phyloP scores from a whole-genome alignment of 2,797 vertebrate genomes.

The Morelia viridis region DNA sequence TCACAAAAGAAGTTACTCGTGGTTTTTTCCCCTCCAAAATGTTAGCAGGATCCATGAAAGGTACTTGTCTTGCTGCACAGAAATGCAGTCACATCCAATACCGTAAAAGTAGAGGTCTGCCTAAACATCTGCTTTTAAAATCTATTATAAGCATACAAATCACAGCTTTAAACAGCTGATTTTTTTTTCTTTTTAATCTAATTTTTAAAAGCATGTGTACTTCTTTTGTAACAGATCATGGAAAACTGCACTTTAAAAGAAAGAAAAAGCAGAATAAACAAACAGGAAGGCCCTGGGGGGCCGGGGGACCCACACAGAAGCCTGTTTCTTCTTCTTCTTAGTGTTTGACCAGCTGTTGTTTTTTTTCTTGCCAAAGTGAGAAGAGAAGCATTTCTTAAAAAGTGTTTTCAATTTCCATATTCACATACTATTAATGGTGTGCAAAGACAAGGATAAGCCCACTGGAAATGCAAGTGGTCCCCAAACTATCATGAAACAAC shows the following conservation, averaged over 20 bases:
- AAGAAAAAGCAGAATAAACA: conserved; percentile 12
- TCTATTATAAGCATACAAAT: conserved; percentile 41
- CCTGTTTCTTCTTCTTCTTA: conserved; percentile 56
- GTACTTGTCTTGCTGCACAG: conserved; percentile 48
- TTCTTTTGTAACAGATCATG: conserved; percentile 70
- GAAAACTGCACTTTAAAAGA: conserved; percentile 75
- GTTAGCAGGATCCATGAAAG: conserved; percentile 13
- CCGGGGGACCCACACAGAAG: conserved; percentile 66
- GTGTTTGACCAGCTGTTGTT: conserved; percentile 69
- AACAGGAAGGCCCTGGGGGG: conserved; percentile 79
- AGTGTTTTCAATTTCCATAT: conserved; percentile 61
- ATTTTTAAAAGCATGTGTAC: conserved; percentile 55
- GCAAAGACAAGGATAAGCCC: conserved; percentile 52
- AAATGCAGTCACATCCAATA: conserved; percentile 25
- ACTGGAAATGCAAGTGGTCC: conserved; percentile 60
- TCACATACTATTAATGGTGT: conserved; percentile 59
- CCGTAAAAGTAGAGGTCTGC: conserved; percentile 43
- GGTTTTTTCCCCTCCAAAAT: conserved; percentile 9
- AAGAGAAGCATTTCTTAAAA: conserved; percentile 50
- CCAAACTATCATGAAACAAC: conserved; percentile 59
- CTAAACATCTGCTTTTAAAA: conserved; percentile 32
- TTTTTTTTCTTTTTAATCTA: not conserved
- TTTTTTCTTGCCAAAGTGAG: conserved; percentile 60
- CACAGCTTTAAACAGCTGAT: conserved; percentile 56
- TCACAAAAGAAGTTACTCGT: conserved; percentile 39